These are phyloP conservation scores for Luffia ferchaultella DNA, from an alignment of 2,888 invertebrate species.

Conservation along the genomic window DNA sequence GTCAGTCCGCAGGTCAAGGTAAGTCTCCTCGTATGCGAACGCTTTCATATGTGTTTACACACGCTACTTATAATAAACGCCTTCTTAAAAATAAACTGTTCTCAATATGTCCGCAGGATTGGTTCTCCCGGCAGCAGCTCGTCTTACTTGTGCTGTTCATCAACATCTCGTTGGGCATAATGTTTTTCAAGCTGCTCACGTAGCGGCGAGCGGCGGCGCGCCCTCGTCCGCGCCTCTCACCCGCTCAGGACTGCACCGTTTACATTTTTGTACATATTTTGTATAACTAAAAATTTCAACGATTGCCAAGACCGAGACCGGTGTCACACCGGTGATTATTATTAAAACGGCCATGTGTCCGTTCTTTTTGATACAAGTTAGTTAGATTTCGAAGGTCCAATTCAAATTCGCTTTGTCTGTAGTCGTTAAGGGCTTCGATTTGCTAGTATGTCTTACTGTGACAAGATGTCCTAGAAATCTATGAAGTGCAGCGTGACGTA, in stretches of 20 bases:
- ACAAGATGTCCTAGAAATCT: background rate
- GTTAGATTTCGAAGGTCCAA: constrained; percentile 12
- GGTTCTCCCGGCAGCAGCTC: constrained; percentile 95
- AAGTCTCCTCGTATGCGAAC: constrained; percentile 40
- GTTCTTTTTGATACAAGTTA: constrained; percentile 32
- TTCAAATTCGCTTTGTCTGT: constrained; percentile 7
- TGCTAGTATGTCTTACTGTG: constrained; percentile 39
- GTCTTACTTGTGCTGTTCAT: constrained; percentile 92
- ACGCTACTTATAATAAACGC: background rate
- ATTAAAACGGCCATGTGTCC: constrained; percentile 19
- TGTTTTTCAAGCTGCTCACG: constrained; percentile 96
- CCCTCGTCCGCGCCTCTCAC: constrained; percentile 30
- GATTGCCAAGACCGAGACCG: constrained; percentile 34
- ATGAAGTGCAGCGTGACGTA: background rate
- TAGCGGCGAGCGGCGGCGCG: constrained; percentile 74
- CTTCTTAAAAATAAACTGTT: no score
- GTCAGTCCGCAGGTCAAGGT: constrained; percentile 98
- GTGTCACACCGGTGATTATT: constrained; percentile 29
- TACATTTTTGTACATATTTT: constrained; percentile 37
- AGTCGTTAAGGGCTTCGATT: constrained; percentile 44
- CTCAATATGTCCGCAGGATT: constrained; percentile 71
- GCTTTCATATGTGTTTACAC: background rate
- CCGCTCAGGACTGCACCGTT: constrained; percentile 17
- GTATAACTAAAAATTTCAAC: constrained; percentile 29
- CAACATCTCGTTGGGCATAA: constrained; percentile 93